Base-by-base conservation (phyloP, 2,888 invertebrate species). In the Serrognathus titanus region DNA sequence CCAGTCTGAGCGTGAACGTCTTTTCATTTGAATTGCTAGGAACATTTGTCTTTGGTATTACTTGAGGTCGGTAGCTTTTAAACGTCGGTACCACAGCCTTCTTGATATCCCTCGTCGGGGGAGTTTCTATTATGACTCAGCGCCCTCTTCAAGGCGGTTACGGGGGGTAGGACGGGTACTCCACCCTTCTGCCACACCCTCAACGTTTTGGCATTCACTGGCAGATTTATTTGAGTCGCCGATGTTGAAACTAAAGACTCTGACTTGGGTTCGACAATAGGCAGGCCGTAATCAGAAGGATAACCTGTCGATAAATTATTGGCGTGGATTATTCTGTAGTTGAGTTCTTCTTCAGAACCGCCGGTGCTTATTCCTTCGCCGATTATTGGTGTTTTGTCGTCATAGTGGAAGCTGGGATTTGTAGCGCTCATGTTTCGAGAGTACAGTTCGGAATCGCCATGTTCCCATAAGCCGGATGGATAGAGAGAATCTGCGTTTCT, bases 21-120 rank as follows among this genome's bases (percentile, higher is more conserved):
- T 45, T 24, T 45, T 40, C 8, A 11, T 51, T 51, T 47, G 5
- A 48, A 49, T 13, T 37, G 37, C 50, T 58, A 58, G 58, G 58
- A 58, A 58, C 58, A 54, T 40, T 35, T 51, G 58, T 58, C 58
- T 58, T 58, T 58, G 58, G 58, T 58, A 55, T 55, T 24, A 55
- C 50, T 49, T 45, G 24, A 55, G 12, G 24, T 54, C 50, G 7
- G 9, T 40, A 50, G 45, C 24, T 46, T 53, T 82, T 89, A 93
- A 77, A 94, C 94, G 79, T 94, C 93, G 66, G 94, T 94, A 66
- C 93, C 93, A 78, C 92, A 92, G 71, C 94, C 94, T 80, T 94
- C 94, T 77, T 93, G 93, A 76, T 93, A 94, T 61, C 92, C 92
- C 78, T 94, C 94, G 72, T 94, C 94, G 41, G 92, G 89, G 20